Evolutionary conservation across 1,140 invertebrate species (phyloP), one percentile per base, ranked within the genome.

Genomic region (Nilaparvata lugens): DNA sequence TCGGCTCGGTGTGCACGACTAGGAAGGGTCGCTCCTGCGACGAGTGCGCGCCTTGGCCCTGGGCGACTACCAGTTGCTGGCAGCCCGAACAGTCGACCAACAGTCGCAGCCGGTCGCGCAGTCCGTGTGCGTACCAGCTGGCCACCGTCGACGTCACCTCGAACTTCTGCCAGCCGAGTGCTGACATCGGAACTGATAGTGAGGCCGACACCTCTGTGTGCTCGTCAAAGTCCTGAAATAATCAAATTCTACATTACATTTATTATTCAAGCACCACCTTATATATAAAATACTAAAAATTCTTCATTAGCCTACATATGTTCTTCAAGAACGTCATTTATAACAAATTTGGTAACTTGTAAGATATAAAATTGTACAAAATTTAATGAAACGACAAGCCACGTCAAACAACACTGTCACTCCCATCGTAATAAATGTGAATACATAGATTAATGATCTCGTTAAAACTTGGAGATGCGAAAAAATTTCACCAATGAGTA

Each of bases 31-130:
- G 80, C 67, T 88, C 81, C 9, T 79, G 81, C 73, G 51, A 54
- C 65, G 35, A 28, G 61, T 58, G 31, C 7, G 7, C 31, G 31
- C 31, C 31, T 11, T 35, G 31, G 48, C 55, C 60, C 54, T 66
- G 66, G 0, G 69, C 76, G 60, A 83, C 81, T 71, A 85, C 84
- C 66, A 81, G 81, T 62, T 81, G 81, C n/a, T 83, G 81, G 70
- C 90, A 93, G 16, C 89, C 88, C 59, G 85, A 85, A 73, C 91
- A 93, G 75, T 95, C 91, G 45, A 93, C 83, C 24, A 93, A 77
- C 11, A 93, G 75, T 55, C 84, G 82, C 56, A 93, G 77, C 66
- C 83, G 83, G 25, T 82, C 79, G 60, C 72, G 70, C 48, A 76
- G 70, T 58, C 69, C 73, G 18, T 73, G 16, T 24, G 54, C 76